Percentiles rank a stretch among this genome's conserved stretches.
Conservation (phyloP, 2,888 invertebrate genomes). For the Agonum fuliginosum region DNA sequence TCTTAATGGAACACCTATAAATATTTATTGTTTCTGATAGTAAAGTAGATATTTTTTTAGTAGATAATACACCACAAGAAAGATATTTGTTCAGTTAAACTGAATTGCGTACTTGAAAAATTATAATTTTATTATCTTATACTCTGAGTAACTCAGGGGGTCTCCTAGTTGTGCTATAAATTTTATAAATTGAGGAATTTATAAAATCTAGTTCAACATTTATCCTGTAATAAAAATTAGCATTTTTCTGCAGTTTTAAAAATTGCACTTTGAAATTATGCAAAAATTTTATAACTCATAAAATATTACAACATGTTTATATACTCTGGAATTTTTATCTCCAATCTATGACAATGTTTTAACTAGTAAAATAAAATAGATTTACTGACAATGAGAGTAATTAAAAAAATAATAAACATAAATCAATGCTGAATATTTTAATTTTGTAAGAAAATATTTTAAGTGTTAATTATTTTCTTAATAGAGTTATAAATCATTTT, state of each 20-base stretch:
- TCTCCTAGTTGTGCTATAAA: background rate
- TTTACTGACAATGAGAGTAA: constrained; percentile 4
- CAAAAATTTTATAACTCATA: constrained; percentile 5
- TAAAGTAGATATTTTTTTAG: too few relatives aligned
- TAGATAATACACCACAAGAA: too few relatives aligned
- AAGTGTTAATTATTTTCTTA: background rate
- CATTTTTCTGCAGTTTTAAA: constrained; percentile 34
- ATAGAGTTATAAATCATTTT: background rate
- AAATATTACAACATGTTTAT: constrained; percentile 26
- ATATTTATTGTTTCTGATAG: too few relatives aligned
- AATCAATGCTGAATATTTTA: background rate
- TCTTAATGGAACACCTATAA: too few relatives aligned
- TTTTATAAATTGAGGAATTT: background rate
- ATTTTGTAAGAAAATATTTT: background rate
- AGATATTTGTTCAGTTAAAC: too few relatives aligned
- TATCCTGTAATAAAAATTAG: constrained; percentile 14
- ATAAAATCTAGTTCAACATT: background rate
- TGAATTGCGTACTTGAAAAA: too few relatives aligned
- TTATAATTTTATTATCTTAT: too few relatives aligned
- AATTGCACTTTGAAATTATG: constrained; percentile 23
- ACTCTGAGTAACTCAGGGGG: too few relatives aligned
- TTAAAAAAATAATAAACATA: constrained; percentile 27
- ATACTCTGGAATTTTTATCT: constrained; percentile 16
- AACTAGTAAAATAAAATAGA: constrained; percentile 29
- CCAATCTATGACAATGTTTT: background rate